These are phyloP conservation scores for Erithacus rubecula DNA, from an alignment of 2,797 vertebrate genomes.

Conservation along the genomic window DNA sequence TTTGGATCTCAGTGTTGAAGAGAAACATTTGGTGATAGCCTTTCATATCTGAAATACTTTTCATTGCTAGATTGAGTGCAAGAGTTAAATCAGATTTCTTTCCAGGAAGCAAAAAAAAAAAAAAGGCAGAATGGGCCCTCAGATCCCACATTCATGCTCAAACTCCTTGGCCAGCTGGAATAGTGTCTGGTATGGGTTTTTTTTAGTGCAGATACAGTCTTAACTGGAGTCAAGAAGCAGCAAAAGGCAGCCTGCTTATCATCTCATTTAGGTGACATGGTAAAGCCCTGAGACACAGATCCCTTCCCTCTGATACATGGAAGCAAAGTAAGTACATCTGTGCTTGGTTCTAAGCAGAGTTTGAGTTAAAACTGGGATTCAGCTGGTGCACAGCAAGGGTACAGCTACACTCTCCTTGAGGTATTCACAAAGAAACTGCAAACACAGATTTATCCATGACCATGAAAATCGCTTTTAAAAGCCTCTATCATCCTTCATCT, in stretches of 20 bases:
- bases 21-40: background rate
- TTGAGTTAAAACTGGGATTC: background rate
- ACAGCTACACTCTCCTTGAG: background rate
- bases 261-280: background rate
- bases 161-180: background rate
- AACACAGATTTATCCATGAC: background rate
- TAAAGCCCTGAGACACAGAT: background rate
- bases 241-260: background rate
- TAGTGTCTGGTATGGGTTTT: background rate
- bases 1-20: background rate
- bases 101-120: background rate
- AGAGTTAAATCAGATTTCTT: slow-evolving; percentile 7
- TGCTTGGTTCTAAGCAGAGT: accelerated
- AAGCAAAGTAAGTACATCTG: background rate
- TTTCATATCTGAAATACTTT: background rate
- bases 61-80: background rate
- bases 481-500: background rate
- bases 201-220: background rate
- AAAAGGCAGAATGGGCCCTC: background rate
- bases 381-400: background rate
- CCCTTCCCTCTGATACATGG: background rate
- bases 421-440: background rate
- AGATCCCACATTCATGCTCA: background rate
- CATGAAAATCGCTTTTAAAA: background rate
- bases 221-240: background rate